Percentiles rank a stretch among this genome's conserved stretches.
phyloP scores from a whole-genome alignment of 2,113 vertebrate genomes.

The Plecotus auritus region DNA sequence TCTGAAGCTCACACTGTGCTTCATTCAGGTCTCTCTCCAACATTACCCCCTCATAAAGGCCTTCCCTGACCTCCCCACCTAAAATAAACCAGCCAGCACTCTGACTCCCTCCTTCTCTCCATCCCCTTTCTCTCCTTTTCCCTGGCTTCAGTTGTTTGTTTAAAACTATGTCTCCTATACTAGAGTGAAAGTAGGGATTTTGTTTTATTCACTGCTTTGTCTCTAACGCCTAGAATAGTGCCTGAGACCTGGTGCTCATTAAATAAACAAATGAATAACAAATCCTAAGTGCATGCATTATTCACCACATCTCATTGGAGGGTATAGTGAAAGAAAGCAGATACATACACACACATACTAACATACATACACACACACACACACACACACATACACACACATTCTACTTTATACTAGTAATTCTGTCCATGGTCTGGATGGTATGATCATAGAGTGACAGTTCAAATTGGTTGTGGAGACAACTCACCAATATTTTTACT shows the following conservation, averaged over 20 bases:
- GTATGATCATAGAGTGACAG: not conserved
- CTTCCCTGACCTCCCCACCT: not conserved
- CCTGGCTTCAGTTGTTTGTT: not conserved
- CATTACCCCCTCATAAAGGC: not conserved
- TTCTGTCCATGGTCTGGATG: not conserved
- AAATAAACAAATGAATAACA: not conserved
- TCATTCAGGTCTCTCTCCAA: not conserved
- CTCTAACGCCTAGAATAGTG: not conserved
- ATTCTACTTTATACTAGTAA: not conserved
- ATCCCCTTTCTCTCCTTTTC: not conserved
- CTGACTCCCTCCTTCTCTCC: not conserved
- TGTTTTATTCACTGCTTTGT: not conserved
- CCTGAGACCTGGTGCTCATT: not conserved
- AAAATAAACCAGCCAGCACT: not conserved
- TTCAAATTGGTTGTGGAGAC: not conserved
- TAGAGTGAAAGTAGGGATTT: not conserved
- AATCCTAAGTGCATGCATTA: not conserved
- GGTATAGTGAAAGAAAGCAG: not conserved
- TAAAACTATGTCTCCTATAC: not conserved
- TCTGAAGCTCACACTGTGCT: not conserved
- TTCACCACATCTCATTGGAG: not conserved
- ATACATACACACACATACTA: not conserved
- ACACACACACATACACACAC: rapidly evolving
- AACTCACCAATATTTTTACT: not conserved
- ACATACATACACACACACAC: too few species aligned